These are phyloP conservation scores for Heliconius ismenius DNA, from an alignment of 2,888 invertebrate species.

Conservation along the genomic window DNA sequence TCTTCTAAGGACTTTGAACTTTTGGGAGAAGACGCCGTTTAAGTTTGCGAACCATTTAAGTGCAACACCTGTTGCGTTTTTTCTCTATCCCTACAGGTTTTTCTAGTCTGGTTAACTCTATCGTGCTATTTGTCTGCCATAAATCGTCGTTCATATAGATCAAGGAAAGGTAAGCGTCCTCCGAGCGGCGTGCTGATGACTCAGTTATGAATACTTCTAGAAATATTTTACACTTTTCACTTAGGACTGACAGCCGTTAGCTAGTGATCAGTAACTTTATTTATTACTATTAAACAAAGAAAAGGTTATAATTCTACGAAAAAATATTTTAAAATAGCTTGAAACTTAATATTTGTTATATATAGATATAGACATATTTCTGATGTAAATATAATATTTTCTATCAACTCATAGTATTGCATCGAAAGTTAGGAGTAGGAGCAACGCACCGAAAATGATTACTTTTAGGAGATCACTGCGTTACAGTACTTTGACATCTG, in stretches of 20 bases:
- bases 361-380: background rate
- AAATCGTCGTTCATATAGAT: constrained; percentile 37
- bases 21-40: constrained; percentile 33
- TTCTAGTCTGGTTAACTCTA: constrained; percentile 43
- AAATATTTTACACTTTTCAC: constrained; percentile 22
- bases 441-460: constrained; percentile 52
- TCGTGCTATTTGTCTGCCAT: constrained; percentile 37
- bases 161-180: constrained; percentile 39
- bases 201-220: constrained; percentile 35
- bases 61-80: constrained; percentile 41
- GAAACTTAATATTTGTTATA: background rate
- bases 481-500: constrained; percentile 46
- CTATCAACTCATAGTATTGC: constrained; percentile 37
- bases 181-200: constrained; percentile 38
- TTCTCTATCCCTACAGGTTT: constrained; percentile 42
- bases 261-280: background rate
- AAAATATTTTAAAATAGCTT: background rate
- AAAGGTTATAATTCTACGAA: background rate
- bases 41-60: constrained; percentile 40
- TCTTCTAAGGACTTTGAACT: constrained; percentile 40
- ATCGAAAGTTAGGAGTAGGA: constrained; percentile 46
- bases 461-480: constrained; percentile 49
- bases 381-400: background rate
- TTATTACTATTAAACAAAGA: background rate
- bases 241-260: background rate